phyloP scores from a whole-genome alignment of 53 echinoderm and acorn worm genomes.

The Temnopleurus reevesii region DNA sequence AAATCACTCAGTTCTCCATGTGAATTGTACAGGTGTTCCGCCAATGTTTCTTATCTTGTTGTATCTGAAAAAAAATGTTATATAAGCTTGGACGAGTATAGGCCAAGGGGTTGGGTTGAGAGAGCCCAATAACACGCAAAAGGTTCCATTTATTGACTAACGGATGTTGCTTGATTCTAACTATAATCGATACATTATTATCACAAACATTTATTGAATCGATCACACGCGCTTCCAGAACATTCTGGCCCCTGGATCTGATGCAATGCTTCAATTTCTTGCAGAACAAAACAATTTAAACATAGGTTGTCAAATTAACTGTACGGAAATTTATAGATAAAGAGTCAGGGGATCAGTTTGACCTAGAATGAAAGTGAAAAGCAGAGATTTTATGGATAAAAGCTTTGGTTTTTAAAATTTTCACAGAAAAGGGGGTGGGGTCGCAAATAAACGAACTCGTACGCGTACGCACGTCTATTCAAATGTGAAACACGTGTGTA shows the following conservation, averaged over 20 bases:
- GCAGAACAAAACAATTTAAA: background rate
- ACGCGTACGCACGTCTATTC: background rate
- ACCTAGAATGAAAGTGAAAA: background rate
- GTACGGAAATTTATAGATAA: too few species aligned
- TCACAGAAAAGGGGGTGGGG: slow-evolving; percentile 11
- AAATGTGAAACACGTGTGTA: slow-evolving; percentile 3
- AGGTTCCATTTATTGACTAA: too few species aligned
- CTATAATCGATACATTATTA: background rate
- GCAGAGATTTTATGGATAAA: background rate
- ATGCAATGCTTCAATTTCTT: background rate
- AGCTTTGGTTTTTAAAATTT: background rate
- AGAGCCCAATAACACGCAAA: too few species aligned
- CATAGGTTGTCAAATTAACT: background rate
- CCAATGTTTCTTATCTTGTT: too few species aligned
- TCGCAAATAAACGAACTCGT: slow-evolving; percentile 21
- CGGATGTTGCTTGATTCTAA: background rate
- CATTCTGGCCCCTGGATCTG: background rate
- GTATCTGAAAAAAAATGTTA: too few species aligned
- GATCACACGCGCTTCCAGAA: background rate
- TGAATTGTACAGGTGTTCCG: too few species aligned
- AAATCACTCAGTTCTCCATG: too few species aligned
- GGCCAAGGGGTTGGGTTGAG: too few species aligned
- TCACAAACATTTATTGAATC: background rate
- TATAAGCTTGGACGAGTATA: too few species aligned
- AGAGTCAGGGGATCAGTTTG: background rate